Conservation (phyloP, 2,888 invertebrate species). For the Cordilura impudica region DNA sequence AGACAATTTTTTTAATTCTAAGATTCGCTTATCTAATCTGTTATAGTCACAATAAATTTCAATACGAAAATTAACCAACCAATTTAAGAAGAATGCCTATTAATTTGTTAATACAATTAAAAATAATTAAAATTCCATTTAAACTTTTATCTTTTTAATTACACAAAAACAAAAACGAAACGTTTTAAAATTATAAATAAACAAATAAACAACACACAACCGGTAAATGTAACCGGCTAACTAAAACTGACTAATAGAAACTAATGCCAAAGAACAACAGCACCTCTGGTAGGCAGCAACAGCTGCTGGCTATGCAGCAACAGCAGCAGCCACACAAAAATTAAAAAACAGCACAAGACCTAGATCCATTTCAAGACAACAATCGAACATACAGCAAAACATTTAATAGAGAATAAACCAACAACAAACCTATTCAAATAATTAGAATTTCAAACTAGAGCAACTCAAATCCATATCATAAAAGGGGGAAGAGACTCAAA, state of each 20-base stretch:
- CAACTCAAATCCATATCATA: slow-evolving; percentile 23
- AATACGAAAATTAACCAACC: background rate
- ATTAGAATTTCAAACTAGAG: slow-evolving; percentile 61
- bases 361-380: slow-evolving; percentile 42
- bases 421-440: slow-evolving; percentile 45
- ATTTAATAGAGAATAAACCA: slow-evolving; percentile 5
- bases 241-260: slow-evolving; percentile 51
- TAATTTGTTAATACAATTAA: slow-evolving; percentile 17
- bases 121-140: background rate
- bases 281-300: slow-evolving; percentile 16
- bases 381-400: slow-evolving; percentile 20
- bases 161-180: background rate
- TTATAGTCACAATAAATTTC: no score
- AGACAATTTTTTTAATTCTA: no score
- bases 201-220: slow-evolving; percentile 43
- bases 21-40: no score
- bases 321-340: slow-evolving; percentile 23
- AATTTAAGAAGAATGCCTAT: background rate
- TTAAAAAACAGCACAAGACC: slow-evolving; percentile 46
- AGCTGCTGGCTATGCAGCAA: slow-evolving; percentile 29
- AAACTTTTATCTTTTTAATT: background rate
- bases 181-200: slow-evolving; percentile 19
- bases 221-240: slow-evolving; percentile 58
- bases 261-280: slow-evolving; percentile 30
- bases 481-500: slow-evolving; percentile 17